Evolutionary conservation across 1,140 invertebrate genomes (phyloP).

Genomic region (Odontomachus brunneus): DNA sequence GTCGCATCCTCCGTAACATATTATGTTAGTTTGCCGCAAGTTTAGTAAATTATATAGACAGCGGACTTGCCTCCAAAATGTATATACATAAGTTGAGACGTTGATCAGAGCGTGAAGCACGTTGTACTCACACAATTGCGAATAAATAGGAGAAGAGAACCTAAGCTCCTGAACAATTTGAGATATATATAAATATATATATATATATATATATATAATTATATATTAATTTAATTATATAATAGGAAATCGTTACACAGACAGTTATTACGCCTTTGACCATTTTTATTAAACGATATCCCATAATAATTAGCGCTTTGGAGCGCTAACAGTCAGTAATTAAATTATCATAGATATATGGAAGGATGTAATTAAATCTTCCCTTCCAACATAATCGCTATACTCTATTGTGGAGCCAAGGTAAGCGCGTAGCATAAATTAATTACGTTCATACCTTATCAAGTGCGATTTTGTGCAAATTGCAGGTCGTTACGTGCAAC

Average conservation of each 20-base stretch:
- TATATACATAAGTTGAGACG: conserved; percentile 4
- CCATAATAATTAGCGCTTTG: neutral
- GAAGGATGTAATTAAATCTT: neutral
- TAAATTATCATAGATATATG: neutral
- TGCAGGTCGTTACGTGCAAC: too few relatives aligned
- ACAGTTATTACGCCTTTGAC: neutral
- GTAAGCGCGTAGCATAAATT: neutral
- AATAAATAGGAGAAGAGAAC: neutral
- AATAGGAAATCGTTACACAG: too few relatives aligned
- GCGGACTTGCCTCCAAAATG: neutral
- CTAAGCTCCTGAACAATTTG: too few relatives aligned
- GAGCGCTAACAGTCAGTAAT: neutral
- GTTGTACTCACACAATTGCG: neutral
- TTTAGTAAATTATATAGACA: conserved; percentile 8
- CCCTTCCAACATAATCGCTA: neutral
- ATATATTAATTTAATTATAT: too few relatives aligned
- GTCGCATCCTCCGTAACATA: neutral
- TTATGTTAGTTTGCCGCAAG: neutral
- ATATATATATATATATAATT: too few relatives aligned
- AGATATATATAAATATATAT: too few relatives aligned
- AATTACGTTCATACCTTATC: neutral
- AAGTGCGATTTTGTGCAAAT: neutral
- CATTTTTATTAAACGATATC: conserved; percentile 9
- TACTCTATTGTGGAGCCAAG: neutral
- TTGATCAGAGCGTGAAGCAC: neutral